Evolutionary conservation across 2,113 vertebrate genomes (phyloP).

Genomic region (Arenaria interpres): DNA sequence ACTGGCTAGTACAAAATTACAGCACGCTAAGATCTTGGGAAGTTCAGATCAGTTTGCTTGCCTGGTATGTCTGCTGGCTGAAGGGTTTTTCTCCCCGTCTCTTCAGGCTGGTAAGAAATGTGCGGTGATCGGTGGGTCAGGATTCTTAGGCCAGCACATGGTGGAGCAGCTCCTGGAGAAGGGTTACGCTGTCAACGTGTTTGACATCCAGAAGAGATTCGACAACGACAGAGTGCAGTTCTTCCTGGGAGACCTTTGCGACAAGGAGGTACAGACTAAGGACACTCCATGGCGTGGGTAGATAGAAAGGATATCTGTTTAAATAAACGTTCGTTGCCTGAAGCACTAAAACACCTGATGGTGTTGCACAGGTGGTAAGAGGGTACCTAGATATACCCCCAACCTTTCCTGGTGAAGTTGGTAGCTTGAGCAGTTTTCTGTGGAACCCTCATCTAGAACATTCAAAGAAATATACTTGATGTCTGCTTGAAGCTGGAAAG

Average conservation of each 20-base stretch:
- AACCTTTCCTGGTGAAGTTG: neutral
- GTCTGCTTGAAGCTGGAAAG: neutral
- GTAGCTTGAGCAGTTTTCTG: neutral
- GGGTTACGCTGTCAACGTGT: conserved; percentile 89
- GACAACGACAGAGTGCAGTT: conserved; percentile 82
- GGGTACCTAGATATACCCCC: neutral
- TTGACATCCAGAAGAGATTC: conserved; percentile 86
- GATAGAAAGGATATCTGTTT: neutral
- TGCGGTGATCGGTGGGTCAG: conserved; percentile 90
- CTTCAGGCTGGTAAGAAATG: conserved; percentile 84
- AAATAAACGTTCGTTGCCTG: neutral
- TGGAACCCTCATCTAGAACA: neutral
- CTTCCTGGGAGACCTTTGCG: conserved; percentile 91
- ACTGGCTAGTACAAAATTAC: neutral
- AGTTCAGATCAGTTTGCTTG: neutral
- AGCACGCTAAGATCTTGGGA: accelerated
- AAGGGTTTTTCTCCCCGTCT: neutral
- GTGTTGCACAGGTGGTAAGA: neutral
- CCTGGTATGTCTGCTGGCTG: accelerated
- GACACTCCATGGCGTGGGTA: too few species aligned
- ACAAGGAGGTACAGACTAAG: conserved; percentile 79
- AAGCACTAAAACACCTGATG: neutral
- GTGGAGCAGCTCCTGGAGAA: conserved; percentile 88
- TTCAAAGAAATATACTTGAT: neutral
- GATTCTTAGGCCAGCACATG: conserved; percentile 91